Base-by-base conservation (phyloP, 1,140 invertebrate species). In the Chrysomallon squamiferum region DNA sequence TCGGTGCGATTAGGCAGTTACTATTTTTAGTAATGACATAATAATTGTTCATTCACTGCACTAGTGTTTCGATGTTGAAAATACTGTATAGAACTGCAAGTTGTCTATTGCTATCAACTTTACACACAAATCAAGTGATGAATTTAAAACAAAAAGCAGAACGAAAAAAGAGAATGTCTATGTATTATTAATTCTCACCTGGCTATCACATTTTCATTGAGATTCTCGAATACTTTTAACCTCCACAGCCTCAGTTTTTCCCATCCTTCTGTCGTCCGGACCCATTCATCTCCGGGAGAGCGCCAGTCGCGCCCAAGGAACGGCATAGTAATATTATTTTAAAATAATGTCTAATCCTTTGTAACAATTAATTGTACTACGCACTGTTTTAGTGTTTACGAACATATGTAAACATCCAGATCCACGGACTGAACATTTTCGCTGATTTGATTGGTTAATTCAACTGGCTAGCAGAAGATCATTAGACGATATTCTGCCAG, bases 211-310 rank as follows among this genome's bases (percentile, higher is more conserved):
- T 80, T 82, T 69, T 82, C 74, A 69, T 84, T 83, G 30, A 85
- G 68, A 65, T 79, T 82, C 67, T 84, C 83, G 47, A 84, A 78
- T 7, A 85, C 69, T 76, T 82, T 84, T 15, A 82, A 60, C 38
- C 83, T 66, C 81, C 81, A 83, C 7, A 81, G 33, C 59, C 76
- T 78, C 54, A 82, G 67, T 71, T 72, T 73, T 70, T 84, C 82
- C 84, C 84, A 86, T 61, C 96, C 95, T 85, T 96, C 94, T 72
- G 94, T 91, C 35, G 95, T 98, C 88, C 97, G 96, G 20, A 99
- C 95, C 97, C 97, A 99, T 79, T 93, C 93, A 85, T 99, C 96
- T 38, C 97, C 97, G 45, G 95, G 95, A 63, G 95, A 97, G 79
- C 96, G 73, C 86, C 89, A 90, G 73, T 90, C 89, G 78, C 84